Evolutionary conservation across 2,113 vertebrate genomes (phyloP).

Genomic region (Mastomys coucha): DNA sequence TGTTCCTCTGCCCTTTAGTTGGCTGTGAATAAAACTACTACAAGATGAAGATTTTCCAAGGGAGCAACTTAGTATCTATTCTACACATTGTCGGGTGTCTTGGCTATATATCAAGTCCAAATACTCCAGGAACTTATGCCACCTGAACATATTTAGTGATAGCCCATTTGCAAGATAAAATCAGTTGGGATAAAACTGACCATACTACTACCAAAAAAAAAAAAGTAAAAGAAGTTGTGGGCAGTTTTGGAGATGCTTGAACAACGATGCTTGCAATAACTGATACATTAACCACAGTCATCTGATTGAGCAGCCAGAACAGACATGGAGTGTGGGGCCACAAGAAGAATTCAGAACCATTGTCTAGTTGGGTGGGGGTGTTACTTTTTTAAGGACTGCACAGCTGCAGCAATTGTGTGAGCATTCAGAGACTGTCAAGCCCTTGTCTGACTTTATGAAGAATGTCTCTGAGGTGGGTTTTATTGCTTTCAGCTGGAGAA

Average conservation of each 20-base stretch:
- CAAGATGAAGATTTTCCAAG: not conserved
- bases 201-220: slow-evolving; percentile 79
- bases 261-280: slow-evolving; percentile 82
- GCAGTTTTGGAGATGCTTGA: slow-evolving; percentile 82
- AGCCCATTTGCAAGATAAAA: slow-evolving; percentile 79
- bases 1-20: not conserved
- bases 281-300: slow-evolving; percentile 85
- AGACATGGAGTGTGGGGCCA: slow-evolving; percentile 70
- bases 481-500: slow-evolving; percentile 90
- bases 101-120: slow-evolving; percentile 60
- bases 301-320: slow-evolving; percentile 83
- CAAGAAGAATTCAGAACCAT: slow-evolving; percentile 82
- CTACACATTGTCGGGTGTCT: slow-evolving; percentile 33
- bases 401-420: slow-evolving; percentile 88
- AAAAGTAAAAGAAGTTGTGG: slow-evolving; percentile 81
- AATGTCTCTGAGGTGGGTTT: slow-evolving; percentile 88
- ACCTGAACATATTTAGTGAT: slow-evolving; percentile 74
- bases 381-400: slow-evolving; percentile 76
- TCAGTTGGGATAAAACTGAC: slow-evolving; percentile 79
- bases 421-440: slow-evolving; percentile 86
- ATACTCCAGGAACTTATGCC: slow-evolving; percentile 65
- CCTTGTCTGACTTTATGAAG: slow-evolving; percentile 86
- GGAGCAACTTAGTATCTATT: not conserved
- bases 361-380: slow-evolving; percentile 79
- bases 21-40: not conserved